These are phyloP conservation scores for Lacanobia wlatinum DNA, from an alignment of 2,888 invertebrate species.

Conservation along the genomic window DNA sequence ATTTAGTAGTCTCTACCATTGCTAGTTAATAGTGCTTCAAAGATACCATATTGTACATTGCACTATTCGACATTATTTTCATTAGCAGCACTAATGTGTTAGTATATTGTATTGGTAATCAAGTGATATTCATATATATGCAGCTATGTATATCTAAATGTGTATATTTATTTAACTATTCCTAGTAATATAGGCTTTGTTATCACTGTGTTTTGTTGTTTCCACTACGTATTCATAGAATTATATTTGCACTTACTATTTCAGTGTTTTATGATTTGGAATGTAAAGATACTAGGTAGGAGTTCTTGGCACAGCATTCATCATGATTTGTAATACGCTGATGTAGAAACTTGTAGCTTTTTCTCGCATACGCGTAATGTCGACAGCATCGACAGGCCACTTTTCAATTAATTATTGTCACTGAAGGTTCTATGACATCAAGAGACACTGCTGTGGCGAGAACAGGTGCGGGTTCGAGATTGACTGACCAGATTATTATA, in stretches of 20 bases:
- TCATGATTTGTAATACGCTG: conserved; percentile 41
- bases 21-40: conserved; percentile 52
- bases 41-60: conserved; percentile 38
- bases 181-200: conserved; percentile 65
- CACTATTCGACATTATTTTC: conserved; percentile 57
- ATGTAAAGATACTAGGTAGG: conserved; percentile 69
- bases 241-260: conserved; percentile 63
- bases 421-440: conserved; percentile 58
- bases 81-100: conserved; percentile 63
- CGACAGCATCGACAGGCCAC: conserved; percentile 43
- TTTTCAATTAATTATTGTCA: conserved; percentile 49
- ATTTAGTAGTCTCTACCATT: conserved; percentile 37
- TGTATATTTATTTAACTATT: conserved; percentile 67
- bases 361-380: conserved; percentile 30
- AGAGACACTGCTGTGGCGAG: conserved; percentile 80
- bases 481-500: conserved; percentile 86
- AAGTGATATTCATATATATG: conserved; percentile 63
- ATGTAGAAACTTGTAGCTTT: conserved; percentile 39
- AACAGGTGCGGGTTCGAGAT: conserved; percentile 79
- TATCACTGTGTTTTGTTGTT: conserved; percentile 69
- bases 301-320: conserved; percentile 81
- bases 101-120: conserved; percentile 64
- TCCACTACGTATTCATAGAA: conserved; percentile 60
- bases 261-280: conserved; percentile 72
- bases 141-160: conserved; percentile 51